phyloP scores from a whole-genome alignment of 1,140 invertebrate species.

The Calliphora vicina region DNA sequence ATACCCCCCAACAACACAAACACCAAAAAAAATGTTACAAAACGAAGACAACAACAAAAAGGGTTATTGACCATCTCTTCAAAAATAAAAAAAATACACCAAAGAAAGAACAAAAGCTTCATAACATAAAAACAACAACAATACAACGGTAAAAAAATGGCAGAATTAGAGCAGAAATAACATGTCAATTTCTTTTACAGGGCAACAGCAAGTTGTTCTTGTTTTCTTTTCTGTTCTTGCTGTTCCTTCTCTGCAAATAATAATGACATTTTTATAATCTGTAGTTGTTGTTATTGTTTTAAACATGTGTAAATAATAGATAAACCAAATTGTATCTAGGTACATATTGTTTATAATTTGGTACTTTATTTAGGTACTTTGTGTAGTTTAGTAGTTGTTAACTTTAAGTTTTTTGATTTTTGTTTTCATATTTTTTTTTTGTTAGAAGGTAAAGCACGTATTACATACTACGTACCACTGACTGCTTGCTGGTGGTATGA shows the following conservation, averaged over 20 bases:
- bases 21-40: background rate
- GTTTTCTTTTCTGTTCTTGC: background rate
- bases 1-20: background rate
- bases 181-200: background rate
- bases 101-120: background rate
- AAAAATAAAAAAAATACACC: background rate
- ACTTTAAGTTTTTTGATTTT: no score
- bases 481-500: background rate
- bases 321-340: no score
- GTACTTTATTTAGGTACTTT: no score
- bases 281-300: background rate
- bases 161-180: background rate
- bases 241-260: background rate
- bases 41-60: background rate
- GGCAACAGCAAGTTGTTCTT: background rate
- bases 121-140: background rate
- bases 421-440: background rate
- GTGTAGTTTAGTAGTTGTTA: no score
- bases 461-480: background rate
- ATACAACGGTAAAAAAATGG: background rate
- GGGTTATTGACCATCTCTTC: background rate
- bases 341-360: no score
- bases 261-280: background rate
- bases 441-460: background rate
- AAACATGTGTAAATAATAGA: no score